Evolutionary conservation across 1,140 invertebrate species (phyloP), one percentile per base, ranked within the genome.

Genomic region (Megalopta genalis): DNA sequence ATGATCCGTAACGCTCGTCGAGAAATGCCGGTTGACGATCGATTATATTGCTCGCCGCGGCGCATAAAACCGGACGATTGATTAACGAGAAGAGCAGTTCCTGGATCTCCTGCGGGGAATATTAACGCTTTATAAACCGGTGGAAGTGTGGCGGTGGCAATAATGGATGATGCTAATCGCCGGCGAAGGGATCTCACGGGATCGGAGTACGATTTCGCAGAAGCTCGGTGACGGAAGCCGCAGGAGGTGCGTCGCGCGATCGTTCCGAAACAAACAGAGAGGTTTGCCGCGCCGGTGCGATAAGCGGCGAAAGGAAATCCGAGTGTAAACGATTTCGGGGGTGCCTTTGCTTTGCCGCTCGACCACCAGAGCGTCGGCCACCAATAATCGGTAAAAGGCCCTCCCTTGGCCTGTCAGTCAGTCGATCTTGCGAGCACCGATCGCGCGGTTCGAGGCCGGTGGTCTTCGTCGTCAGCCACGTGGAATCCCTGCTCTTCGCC

Each of bases 251-350:
- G n/a, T n/a, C n/a, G n/a, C n/a, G n/a, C n/a, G n/a, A n/a, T n/a
- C n/a, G n/a, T n/a, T n/a, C n/a, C n/a, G n/a, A n/a, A n/a, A n/a
- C n/a, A n/a, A n/a, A n/a, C n/a, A n/a, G n/a, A n/a, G n/a, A n/a
- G n/a, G n/a, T n/a, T n/a, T n/a, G n/a, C n/a, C n/a, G n/a, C n/a
- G n/a, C n/a, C n/a, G n/a, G n/a, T n/a, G n/a, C 27, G 76, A 77
- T 77, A 77, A 78, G 21, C 2, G n/a, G 18, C 23, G 76, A 64
- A 77, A 77, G 76, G 76, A 77, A 64, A 72, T 72, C 76, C 23
- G 0, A 57, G 18, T 23, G 46, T 78, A 32, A 49, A 49, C 27
- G 66, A 25, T 5, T 4, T 65, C 64, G 71, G 37, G 76, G 76
- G 69, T 78, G 32, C 23, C n/a, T 78, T 72, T 57, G 21, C 60